A percentile compares a stretch with the other conserved stretches of the same genome.
Evolutionary conservation across 2,888 invertebrate species (phyloP).

Genomic region (Trachelus iudaicus): DNA sequence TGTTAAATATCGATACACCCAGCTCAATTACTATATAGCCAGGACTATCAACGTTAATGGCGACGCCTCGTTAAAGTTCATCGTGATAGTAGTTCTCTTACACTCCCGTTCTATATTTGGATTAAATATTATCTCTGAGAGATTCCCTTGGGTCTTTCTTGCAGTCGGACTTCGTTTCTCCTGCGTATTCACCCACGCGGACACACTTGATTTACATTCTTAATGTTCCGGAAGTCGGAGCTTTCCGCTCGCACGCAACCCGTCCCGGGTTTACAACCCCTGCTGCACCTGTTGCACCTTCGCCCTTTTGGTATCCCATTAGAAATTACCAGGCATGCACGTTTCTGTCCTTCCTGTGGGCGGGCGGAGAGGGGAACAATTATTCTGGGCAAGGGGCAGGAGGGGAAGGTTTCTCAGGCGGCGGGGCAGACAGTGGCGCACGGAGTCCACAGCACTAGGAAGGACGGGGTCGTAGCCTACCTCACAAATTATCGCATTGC

Average conservation of each 20-base stretch:
- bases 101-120: background rate
- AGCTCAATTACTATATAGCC: constrained; percentile 6
- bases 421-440: background rate
- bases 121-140: background rate
- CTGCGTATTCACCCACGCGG: background rate
- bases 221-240: background rate
- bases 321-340: background rate
- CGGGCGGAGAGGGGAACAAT: no score
- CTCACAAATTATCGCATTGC: background rate
- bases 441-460: background rate
- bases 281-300: background rate
- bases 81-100: background rate
- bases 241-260: background rate
- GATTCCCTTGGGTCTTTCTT: background rate
- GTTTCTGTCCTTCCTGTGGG: background rate
- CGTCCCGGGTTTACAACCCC: background rate
- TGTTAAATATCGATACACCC: constrained; percentile 51
- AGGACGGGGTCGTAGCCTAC: background rate
- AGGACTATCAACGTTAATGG: background rate
- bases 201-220: background rate
- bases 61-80: background rate
- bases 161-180: background rate
- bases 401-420: background rate
- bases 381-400: no score
- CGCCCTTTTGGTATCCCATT: background rate